phyloP scores from a whole-genome alignment of 2,888 invertebrate species.

The Saturnia japonica region DNA sequence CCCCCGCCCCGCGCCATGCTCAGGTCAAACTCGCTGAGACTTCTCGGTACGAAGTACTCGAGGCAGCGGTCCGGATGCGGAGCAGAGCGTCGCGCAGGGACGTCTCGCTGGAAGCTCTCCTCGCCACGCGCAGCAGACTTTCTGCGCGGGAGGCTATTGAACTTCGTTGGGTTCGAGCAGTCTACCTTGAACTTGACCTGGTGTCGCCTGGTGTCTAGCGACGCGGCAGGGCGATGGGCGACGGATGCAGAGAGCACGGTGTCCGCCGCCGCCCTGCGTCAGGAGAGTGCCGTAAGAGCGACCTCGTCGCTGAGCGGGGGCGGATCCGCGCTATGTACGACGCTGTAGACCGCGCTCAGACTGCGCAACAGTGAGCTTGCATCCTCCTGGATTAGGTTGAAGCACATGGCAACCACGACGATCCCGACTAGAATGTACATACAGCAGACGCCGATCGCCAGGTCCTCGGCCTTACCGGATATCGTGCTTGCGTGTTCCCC shows the following conservation, averaged over 20 bases:
- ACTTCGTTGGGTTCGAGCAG: slow-evolving; percentile 71
- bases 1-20: slow-evolving; percentile 71
- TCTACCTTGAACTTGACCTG: slow-evolving; percentile 66
- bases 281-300: slow-evolving; percentile 79
- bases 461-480: slow-evolving; percentile 78
- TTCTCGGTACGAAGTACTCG: slow-evolving; percentile 92
- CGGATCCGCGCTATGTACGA: slow-evolving; percentile 73
- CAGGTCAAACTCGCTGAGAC: slow-evolving; percentile 91
- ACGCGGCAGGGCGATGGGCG: slow-evolving; percentile 30
- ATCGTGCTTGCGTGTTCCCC: slow-evolving; percentile 79
- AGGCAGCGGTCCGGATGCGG: slow-evolving; percentile 84
- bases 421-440: slow-evolving; percentile 92
- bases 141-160: slow-evolving; percentile 81
- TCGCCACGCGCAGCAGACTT: slow-evolving; percentile 60
- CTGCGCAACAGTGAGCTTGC: slow-evolving; percentile 64
- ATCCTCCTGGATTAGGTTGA: slow-evolving; percentile 92
- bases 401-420: slow-evolving; percentile 93
- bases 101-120: slow-evolving; percentile 84
- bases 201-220: slow-evolving; percentile 48
- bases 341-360: slow-evolving; percentile 53
- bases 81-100: slow-evolving; percentile 84
- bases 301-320: slow-evolving; percentile 74
- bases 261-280: slow-evolving; percentile 76
- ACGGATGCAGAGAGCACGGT: slow-evolving; percentile 57
- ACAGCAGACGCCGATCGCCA: slow-evolving; percentile 89